phyloP scores from a whole-genome alignment of 2,113 vertebrate genomes.

The Octodon degus region DNA sequence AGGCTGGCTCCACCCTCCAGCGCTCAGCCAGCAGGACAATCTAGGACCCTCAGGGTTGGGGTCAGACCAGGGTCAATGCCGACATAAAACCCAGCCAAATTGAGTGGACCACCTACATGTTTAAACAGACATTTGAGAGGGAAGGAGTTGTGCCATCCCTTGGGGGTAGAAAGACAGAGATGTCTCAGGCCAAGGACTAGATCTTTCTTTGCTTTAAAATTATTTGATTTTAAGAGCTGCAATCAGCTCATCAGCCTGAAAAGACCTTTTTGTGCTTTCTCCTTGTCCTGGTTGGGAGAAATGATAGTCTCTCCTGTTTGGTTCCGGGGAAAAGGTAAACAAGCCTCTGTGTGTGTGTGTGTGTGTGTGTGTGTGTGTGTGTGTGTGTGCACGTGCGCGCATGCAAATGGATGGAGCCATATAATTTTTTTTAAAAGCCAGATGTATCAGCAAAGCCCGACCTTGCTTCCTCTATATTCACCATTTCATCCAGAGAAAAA shows the following conservation, averaged over 20 bases:
- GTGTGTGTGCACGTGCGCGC: background rate
- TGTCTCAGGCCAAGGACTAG: conserved; percentile 30
- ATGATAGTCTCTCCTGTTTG: background rate
- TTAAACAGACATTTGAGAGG: conserved; percentile 80
- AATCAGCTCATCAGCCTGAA: background rate
- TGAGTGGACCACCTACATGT: conserved; percentile 82
- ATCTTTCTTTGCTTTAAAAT: conserved; percentile 52
- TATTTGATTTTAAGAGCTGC: conserved; percentile 24
- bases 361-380: accelerated
- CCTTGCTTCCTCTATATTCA: conserved; percentile 3
- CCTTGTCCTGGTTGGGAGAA: conserved; percentile 30
- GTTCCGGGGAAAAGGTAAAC: conserved; percentile 27
- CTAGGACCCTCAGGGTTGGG: conserved; percentile 82
- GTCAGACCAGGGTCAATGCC: conserved; percentile 85
- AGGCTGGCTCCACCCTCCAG: conserved; percentile 68
- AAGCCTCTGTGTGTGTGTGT: background rate
- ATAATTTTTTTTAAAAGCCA: conserved; percentile 42
- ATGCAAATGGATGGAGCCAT: background rate
- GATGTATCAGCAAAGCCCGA: background rate
- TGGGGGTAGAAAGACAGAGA: conserved; percentile 12
- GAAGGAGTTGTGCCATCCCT: conserved; percentile 4
- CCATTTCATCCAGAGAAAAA: conserved; percentile 57
- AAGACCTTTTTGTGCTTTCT: background rate
- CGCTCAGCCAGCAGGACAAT: conserved; percentile 57
- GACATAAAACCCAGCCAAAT: conserved; percentile 82